A percentile compares a stretch with the other conserved stretches of the same genome.
phyloP scores from a whole-genome alignment of 2,113 vertebrate genomes.

The human (Homo sapiens) region GRCh38 chr16:22717001-22717500 shows the following conservation, averaged over 20 bases:
- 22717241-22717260: neutral
- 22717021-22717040: neutral
- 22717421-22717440: rapidly evolving
- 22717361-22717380: neutral
- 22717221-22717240: neutral
- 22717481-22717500: no score
- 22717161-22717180: neutral
- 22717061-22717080: neutral
- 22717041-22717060: neutral
- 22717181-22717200: neutral
- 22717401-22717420: neutral
- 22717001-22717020: neutral
- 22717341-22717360: neutral
- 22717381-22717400: neutral
- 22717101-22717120: neutral
- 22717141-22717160: neutral
- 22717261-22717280: neutral
- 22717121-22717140: neutral
- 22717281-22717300: no score
- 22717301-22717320: neutral
- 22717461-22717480: neutral
- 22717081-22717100: no score
- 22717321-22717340: neutral
- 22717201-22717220: neutral
- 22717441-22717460: neutral